Evolutionary conservation across 2,797 vertebrate species (phyloP), one percentile per base, ranked within the genome.

Genomic region (Acomys russatus): DNA sequence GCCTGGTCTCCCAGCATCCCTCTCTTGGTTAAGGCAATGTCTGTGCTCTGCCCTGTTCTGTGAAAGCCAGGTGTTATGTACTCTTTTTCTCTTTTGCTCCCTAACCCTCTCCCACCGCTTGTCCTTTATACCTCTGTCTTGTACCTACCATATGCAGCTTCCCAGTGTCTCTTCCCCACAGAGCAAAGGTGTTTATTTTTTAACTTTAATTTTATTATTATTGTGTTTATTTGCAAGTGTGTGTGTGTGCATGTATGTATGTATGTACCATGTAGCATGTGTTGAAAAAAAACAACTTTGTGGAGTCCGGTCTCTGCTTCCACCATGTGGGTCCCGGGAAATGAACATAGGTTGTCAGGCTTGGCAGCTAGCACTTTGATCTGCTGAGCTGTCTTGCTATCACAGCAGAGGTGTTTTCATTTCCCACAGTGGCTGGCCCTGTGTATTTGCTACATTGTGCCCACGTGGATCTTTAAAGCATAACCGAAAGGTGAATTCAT

Each of bases 401-500:
- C 33, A 38, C 68, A 91, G n/a, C 51, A 74, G 86, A 54, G 59
- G 25, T 23, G 6, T 88, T 80, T 87, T 77, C 33, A 44, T 76
- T 86, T 70, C 49, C 33, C 38, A 28, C n/a, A 33, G 80, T 70
- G 33, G 23, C 59, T 88, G 33, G 59, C 1, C 64, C 79, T 93
- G 70, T 74, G 51, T n/a, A 38, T 68, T 88, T 88, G 44, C 54
- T 92, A 3, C 9, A 30, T 23, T 25, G 35, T 25, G n/a, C 51
- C 44, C 64, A 2, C 30, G 8, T n/a, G 38, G 23, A 66, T 91
- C 85, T 54, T 94, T 76, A 74, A 83, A 73, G 89, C 28, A 8
- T 91, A 90, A 91, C 68, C 88, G 64, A 76, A 91, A 95, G 63
- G 70, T 89, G n/a, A 28, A 61, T 90, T 93, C 18, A 59, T 28